Percentiles rank a stretch among this genome's conserved stretches.
Evolutionary conservation across 30 jellyfish, hydroid and myxozoan species (phyloP).

Genomic region (Aurelia aurita): DNA sequence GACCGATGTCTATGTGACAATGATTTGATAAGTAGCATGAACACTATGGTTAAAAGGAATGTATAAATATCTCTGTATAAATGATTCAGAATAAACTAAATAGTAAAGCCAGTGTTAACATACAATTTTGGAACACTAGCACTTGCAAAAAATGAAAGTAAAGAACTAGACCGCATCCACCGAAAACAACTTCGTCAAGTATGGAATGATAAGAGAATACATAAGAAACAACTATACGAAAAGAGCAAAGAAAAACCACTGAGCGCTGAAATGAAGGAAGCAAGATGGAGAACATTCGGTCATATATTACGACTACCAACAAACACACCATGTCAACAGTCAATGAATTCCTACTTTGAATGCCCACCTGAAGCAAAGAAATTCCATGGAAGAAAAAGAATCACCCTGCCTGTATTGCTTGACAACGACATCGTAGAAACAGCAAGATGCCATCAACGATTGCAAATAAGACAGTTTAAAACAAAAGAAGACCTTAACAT

Average conservation of each 20-base stretch:
- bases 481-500: too few relatives aligned
- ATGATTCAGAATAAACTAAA: slow-evolving; percentile 10
- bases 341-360: background rate
- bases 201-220: slow-evolving; percentile 21
- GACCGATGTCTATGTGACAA: too few relatives aligned
- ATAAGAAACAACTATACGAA: slow-evolving; percentile 44
- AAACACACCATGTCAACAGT: background rate
- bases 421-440: slow-evolving; percentile 26
- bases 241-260: slow-evolving; percentile 31
- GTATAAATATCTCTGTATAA: too few relatives aligned
- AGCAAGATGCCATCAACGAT: slow-evolving; percentile 31
- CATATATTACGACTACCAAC: background rate
- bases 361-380: slow-evolving; percentile 17
- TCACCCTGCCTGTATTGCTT: slow-evolving; percentile 42
- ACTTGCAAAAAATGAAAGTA: too few relatives aligned
- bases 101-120: background rate
- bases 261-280: slow-evolving; percentile 16
- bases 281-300: background rate
- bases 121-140: too few relatives aligned
- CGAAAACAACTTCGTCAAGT: slow-evolving; percentile 11
- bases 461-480: slow-evolving; percentile 10
- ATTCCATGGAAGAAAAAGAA: slow-evolving; percentile 28
- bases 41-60: too few relatives aligned
- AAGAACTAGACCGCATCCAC: too few relatives aligned
- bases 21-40: too few relatives aligned